A percentile compares a stretch with the other conserved stretches of the same genome.
These are phyloP conservation scores for Muschampia plurimacula DNA, from an alignment of 2,888 invertebrate species.

Conservation along the genomic window DNA sequence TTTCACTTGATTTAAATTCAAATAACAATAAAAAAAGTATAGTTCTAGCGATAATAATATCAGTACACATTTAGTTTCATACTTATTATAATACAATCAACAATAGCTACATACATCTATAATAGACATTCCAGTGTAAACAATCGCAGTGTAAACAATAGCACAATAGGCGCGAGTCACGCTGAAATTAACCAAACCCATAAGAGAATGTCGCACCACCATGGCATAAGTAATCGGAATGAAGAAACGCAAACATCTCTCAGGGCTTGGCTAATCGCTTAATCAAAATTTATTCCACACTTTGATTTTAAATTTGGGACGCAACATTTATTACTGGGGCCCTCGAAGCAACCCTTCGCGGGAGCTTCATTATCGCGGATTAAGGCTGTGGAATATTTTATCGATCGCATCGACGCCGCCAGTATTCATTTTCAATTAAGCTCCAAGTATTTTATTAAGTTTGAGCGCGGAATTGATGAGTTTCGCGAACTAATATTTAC, in stretches of 20 bases:
- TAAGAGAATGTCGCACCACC: conserved; percentile 32
- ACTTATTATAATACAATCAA: not conserved
- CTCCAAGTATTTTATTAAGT: conserved; percentile 86
- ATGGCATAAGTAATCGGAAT: conserved; percentile 59
- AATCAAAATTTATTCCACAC: conserved; percentile 86
- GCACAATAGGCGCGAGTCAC: conserved; percentile 22
- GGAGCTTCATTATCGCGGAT: conserved; percentile 84
- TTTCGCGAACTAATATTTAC: conserved; percentile 85
- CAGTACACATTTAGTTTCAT: not conserved
- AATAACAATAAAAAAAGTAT: too few species aligned
- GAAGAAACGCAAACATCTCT: conserved; percentile 80
- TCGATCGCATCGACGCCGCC: conserved; percentile 80
- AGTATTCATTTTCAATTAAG: conserved; percentile 86
- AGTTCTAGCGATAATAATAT: not conserved
- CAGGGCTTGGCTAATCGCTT: conserved; percentile 80
- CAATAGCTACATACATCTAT: not conserved
- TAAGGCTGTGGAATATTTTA: conserved; percentile 84
- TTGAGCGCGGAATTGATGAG: conserved; percentile 84
- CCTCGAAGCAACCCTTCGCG: conserved; percentile 81
- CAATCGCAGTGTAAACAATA: conserved; percentile 26
- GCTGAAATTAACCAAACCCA: conserved; percentile 35
- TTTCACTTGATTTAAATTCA: not conserved
- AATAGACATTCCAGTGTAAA: conserved; percentile 22
- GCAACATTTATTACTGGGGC: conserved; percentile 84
- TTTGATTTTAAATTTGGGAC: conserved; percentile 85